Evolutionary conservation across 2,113 vertebrate genomes (phyloP), one percentile per base, ranked within the genome.

Genomic region (Oreochromis tanganicae): DNA sequence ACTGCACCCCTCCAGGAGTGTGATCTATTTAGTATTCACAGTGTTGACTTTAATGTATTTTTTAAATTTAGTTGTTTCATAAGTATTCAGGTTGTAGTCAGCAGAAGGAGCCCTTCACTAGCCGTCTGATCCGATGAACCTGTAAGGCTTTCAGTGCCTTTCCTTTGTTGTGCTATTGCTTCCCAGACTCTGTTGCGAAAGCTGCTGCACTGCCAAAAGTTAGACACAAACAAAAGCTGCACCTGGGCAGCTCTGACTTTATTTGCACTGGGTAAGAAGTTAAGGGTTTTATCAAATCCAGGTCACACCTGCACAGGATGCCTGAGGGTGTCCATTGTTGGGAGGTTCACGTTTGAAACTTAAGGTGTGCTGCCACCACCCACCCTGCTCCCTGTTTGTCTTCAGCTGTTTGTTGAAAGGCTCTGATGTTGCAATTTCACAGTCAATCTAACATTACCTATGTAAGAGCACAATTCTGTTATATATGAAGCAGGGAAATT

Each of bases 231-330:
- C 96, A 97, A 97, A 96, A 94, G 97, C 96, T 96, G 96, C 96
- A 96, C 94, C 96, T 92, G 92, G 75, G 89, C 92, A 95, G 93
- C 93, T 94, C 90, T 88, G 79, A 55, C 88, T 94, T 92, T 96
- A 94, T 96, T 95, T 94, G 96, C 91, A 84, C 55, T 89, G 90
- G 93, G 95, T 96, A 93, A 96, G 96, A 96, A 97, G 96, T 96
- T 95, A 96, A 91, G 87, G 82, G 92, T 96, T 85, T 81, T 96
- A 96, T 97, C 93, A 95, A 97, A 94, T 95, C 94, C 95, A 95
- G 93, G 93, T 96, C 96, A 96, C 96, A 97, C 96, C 97, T 97
- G 97, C 36, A 11, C 89, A 91, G 81, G 94, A 89, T 91, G 93
- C 90, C 88, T 79, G 89, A 94, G 93, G 94, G 88, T 71, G 84